Conservation (phyloP, 1,140 invertebrate species). For the Coptotermes formosanus region DNA sequence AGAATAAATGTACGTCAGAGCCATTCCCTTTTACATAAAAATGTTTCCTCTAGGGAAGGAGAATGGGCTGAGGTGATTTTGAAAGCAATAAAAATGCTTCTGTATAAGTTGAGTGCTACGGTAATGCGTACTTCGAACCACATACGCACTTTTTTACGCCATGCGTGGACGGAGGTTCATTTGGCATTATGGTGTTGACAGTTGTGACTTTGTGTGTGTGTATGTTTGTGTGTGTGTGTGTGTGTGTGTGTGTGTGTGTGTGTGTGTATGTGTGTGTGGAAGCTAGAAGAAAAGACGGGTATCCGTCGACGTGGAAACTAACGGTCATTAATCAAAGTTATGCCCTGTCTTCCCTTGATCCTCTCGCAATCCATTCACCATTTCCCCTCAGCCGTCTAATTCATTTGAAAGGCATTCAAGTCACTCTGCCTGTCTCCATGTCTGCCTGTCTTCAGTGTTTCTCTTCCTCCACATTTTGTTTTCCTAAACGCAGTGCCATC, state of each 20-base stretch:
- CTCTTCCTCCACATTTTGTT: neutral
- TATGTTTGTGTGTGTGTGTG: neutral
- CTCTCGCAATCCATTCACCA: neutral
- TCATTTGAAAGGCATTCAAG: neutral
- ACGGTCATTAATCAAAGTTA: neutral
- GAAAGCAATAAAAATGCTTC: slow-evolving; percentile 2
- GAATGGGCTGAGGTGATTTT: neutral
- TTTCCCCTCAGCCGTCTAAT: neutral
- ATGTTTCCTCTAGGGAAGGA: neutral
- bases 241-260: neutral
- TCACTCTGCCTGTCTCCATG: too few species aligned
- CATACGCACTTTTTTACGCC: neutral
- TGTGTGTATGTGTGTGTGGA: neutral
- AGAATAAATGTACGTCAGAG: neutral
- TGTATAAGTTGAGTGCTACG: neutral
- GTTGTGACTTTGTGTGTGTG: neutral
- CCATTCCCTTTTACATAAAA: neutral
- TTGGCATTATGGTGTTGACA: neutral
- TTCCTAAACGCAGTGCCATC: neutral
- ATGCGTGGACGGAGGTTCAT: neutral
- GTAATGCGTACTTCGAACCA: neutral
- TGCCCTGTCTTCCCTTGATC: neutral
- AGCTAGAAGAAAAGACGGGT: neutral
- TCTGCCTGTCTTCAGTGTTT: too few species aligned
- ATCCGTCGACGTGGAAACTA: neutral